These are phyloP conservation scores for Rutilus rutilus DNA, from an alignment of 2,113 vertebrate species.

Conservation along the genomic window DNA sequence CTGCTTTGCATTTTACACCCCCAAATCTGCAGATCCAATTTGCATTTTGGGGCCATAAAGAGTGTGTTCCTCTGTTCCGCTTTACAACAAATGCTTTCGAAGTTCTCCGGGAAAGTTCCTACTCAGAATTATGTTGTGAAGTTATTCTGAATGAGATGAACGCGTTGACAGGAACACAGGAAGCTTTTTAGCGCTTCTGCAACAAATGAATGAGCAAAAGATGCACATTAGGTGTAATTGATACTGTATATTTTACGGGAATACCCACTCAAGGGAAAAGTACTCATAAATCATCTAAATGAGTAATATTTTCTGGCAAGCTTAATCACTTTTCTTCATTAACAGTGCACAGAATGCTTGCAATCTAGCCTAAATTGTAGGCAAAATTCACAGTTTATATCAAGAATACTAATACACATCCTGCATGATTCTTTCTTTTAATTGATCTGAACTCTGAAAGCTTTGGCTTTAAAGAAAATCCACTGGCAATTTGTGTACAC, in stretches of 20 bases:
- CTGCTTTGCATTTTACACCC: too few relatives aligned
- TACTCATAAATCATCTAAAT: constrained; percentile 9
- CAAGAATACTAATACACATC: not conserved
- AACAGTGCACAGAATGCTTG: not conserved
- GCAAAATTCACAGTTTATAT: not conserved
- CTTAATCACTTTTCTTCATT: constrained; percentile 11
- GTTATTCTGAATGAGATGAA: constrained; percentile 2
- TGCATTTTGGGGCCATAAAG: too few relatives aligned
- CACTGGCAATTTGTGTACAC: not conserved
- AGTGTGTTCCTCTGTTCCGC: not conserved
- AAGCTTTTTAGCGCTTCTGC: constrained; percentile 28
- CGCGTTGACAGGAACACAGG: not conserved
- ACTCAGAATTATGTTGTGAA: not conserved
- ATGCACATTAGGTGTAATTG: constrained; percentile 34
- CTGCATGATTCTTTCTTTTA: not conserved
- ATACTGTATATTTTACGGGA: not conserved
- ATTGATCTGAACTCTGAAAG: not conserved
- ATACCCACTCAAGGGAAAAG: constrained; percentile 1
- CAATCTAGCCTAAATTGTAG: not conserved
- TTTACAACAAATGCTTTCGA: not conserved
- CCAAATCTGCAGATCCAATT: too few relatives aligned
- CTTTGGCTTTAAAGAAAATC: not conserved
- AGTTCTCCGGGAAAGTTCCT: not conserved
- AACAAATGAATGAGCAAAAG: constrained; percentile 11
- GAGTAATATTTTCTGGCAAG: not conserved